Evolutionary conservation across 2,113 vertebrate genomes (phyloP).

Genomic region (human (Homo sapiens)): GRCh38 chr2:128908501-128909000

Average conservation of each 20-base stretch:
- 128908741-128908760: not conserved
- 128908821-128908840: no score
- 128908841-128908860: rapidly evolving
- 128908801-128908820: no score
- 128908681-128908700: no score
- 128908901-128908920: no score
- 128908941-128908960: no score
- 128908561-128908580: not conserved
- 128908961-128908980: no score
- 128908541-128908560: not conserved
- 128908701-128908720: not conserved
- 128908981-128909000: no score
- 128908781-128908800: no score
- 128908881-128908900: no score
- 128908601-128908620: not conserved
- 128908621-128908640: not conserved
- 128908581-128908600: not conserved
- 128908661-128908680: not conserved
- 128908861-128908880: no score
- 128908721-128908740: not conserved
- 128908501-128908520: not conserved
- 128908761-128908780: not conserved
- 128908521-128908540: not conserved
- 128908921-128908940: no score
- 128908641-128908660: not conserved